These are phyloP conservation scores for Aurelia sp. DNA, from an alignment of 30 jellyfish, hydroid and myxozoan genomes.

Conservation along the genomic window DNA sequence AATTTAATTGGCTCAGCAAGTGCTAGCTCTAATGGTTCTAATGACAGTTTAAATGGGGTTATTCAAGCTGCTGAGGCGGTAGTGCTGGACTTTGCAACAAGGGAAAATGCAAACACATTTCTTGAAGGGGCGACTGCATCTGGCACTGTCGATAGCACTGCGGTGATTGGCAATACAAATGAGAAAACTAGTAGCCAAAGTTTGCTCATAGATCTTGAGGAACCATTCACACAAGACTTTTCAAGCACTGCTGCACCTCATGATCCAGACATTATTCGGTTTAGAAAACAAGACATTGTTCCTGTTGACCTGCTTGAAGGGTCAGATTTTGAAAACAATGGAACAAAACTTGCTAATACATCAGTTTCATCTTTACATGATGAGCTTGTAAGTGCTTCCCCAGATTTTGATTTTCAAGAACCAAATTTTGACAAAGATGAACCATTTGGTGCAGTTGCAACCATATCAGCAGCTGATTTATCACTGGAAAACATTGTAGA, in stretches of 20 bases:
- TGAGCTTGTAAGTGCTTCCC: slow-evolving; percentile 42
- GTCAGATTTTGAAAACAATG: slow-evolving; percentile 4
- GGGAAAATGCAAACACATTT: background rate
- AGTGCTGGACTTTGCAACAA: slow-evolving; percentile 15
- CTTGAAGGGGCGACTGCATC: too few relatives aligned
- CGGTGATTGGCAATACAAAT: too few relatives aligned
- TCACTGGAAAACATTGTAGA: background rate
- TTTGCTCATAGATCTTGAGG: too few relatives aligned
- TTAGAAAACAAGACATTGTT: background rate
- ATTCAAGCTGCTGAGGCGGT: slow-evolving; percentile 52
- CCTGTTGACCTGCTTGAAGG: slow-evolving; percentile 38
- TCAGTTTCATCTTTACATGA: slow-evolving; percentile 43
- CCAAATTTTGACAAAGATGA: slow-evolving; percentile 20
- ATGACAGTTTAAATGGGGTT: slow-evolving; percentile 36
- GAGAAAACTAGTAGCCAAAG: too few relatives aligned
- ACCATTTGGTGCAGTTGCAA: slow-evolving; percentile 5
- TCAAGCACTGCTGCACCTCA: too few relatives aligned
- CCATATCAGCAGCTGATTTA: slow-evolving; percentile 4
- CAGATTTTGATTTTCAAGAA: slow-evolving; percentile 32
- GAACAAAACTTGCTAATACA: background rate
- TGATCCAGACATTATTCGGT: slow-evolving; percentile 11
- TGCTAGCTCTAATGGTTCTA: slow-evolving; percentile 33
- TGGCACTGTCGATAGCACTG: too few relatives aligned
- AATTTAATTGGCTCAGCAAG: background rate
- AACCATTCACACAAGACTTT: too few relatives aligned